Percentiles rank a stretch among this genome's conserved stretches.
These are phyloP conservation scores for Montipora sp. DNA, from an alignment of 64 coral and sea anemone species.

Conservation along the genomic window DNA sequence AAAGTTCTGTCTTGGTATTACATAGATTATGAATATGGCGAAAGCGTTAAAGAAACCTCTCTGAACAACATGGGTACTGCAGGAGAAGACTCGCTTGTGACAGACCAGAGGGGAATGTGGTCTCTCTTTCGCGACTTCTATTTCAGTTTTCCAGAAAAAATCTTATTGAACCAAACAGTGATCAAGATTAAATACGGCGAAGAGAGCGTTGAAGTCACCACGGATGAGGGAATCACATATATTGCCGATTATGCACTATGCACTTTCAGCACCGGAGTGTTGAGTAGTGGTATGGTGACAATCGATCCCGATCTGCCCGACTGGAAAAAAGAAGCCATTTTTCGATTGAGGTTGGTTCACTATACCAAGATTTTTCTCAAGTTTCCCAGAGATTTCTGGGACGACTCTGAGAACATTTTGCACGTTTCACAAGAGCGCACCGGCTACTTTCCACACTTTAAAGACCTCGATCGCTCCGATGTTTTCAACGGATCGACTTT, in stretches of 20 bases:
- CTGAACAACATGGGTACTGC: slow-evolving; percentile 1
- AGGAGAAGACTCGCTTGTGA: slow-evolving; percentile 48
- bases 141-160: slow-evolving; percentile 48
- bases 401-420: slow-evolving; percentile 62
- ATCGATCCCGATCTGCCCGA: slow-evolving; percentile 70
- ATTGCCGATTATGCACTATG: slow-evolving; percentile 77
- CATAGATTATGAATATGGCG: slow-evolving; percentile 69
- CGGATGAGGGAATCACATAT: slow-evolving; percentile 41
- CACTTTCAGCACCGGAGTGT: slow-evolving; percentile 79
- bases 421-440: slow-evolving; percentile 8
- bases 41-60: neutral
- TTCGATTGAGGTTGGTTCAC: slow-evolving; percentile 24
- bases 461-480: slow-evolving; percentile 31
- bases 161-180: slow-evolving; percentile 60
- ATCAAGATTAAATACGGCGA: slow-evolving; percentile 32
- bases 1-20: slow-evolving; percentile 48
- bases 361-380: slow-evolving; percentile 76
- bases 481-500: slow-evolving; percentile 55
- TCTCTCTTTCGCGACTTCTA: slow-evolving; percentile 47
- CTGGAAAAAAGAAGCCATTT: slow-evolving; percentile 81
- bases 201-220: slow-evolving; percentile 37
- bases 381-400: slow-evolving; percentile 80
- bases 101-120: slow-evolving; percentile 42
- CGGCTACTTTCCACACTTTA: slow-evolving; percentile 38
- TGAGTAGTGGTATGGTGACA: slow-evolving; percentile 43